Conservation (phyloP, 1,140 invertebrate species). For the Zaprionus capensis region DNA sequence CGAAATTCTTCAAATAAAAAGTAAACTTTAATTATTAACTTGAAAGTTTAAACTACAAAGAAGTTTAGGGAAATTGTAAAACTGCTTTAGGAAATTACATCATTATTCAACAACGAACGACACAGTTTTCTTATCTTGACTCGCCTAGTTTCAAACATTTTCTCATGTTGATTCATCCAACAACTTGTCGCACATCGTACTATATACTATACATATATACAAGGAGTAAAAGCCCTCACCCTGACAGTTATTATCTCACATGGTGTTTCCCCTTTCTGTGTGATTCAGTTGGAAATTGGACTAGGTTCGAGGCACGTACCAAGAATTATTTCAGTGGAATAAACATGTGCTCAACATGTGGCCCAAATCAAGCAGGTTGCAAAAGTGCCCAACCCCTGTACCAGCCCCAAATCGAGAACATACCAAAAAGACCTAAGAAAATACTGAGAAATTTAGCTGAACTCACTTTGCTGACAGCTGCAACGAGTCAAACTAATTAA, state of each 20-base stretch:
- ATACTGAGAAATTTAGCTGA: slow-evolving; percentile 35
- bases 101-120: neutral
- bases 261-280: neutral
- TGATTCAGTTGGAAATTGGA: slow-evolving; percentile 12
- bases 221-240: neutral
- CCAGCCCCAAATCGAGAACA: neutral
- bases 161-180: neutral
- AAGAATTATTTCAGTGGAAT: slow-evolving; percentile 27
- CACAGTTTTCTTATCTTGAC: slow-evolving; percentile 1
- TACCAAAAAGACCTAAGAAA: neutral
- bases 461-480: slow-evolving; percentile 31
- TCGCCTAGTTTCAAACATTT: neutral
- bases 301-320: slow-evolving; percentile 21
- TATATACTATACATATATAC: neutral
- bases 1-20: neutral
- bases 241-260: slow-evolving; percentile 31
- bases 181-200: neutral
- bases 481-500: slow-evolving; percentile 49
- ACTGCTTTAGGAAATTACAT: neutral
- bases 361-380: slow-evolving; percentile 28
- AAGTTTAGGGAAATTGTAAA: neutral
- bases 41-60: neutral
- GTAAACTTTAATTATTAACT: neutral
- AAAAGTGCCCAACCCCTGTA: neutral
- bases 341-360: slow-evolving; percentile 41